These are phyloP conservation scores for Limnephilus marmoratus DNA, from an alignment of 2,888 invertebrate genomes.

Conservation along the genomic window DNA sequence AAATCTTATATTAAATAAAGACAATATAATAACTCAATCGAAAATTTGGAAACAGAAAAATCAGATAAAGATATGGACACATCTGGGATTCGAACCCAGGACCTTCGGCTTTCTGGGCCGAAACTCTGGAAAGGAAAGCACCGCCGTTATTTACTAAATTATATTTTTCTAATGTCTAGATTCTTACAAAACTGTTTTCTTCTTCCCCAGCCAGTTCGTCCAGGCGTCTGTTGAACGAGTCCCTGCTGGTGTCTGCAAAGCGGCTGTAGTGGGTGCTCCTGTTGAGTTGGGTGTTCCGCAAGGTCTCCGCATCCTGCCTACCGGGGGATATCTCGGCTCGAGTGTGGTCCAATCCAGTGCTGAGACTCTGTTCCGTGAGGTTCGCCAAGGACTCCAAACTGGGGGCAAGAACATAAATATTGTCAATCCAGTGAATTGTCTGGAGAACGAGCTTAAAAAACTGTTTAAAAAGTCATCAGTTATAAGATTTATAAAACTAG, in stretches of 20 bases:
- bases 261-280: constrained; percentile 81
- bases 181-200: constrained; percentile 58
- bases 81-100: too few relatives aligned
- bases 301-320: constrained; percentile 78
- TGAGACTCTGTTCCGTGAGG: constrained; percentile 80
- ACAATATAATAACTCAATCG: too few relatives aligned
- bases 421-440: neutral
- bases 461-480: too few relatives aligned
- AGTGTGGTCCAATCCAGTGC: constrained; percentile 73
- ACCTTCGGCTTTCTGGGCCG: too few relatives aligned
- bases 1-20: too few relatives aligned
- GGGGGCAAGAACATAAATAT: constrained; percentile 67
- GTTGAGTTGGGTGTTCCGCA: constrained; percentile 80
- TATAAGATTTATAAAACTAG: too few relatives aligned
- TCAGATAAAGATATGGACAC: too few relatives aligned
- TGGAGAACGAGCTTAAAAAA: neutral
- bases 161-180: neutral
- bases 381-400: constrained; percentile 85
- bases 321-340: constrained; percentile 69
- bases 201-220: constrained; percentile 72
- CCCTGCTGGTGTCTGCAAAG: constrained; percentile 69
- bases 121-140: too few relatives aligned
- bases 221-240: constrained; percentile 74
- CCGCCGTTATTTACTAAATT: neutral
- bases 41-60: too few relatives aligned